These are phyloP conservation scores for Drosophila mayri DNA, from an alignment of 1,140 invertebrate genomes.

Conservation along the genomic window DNA sequence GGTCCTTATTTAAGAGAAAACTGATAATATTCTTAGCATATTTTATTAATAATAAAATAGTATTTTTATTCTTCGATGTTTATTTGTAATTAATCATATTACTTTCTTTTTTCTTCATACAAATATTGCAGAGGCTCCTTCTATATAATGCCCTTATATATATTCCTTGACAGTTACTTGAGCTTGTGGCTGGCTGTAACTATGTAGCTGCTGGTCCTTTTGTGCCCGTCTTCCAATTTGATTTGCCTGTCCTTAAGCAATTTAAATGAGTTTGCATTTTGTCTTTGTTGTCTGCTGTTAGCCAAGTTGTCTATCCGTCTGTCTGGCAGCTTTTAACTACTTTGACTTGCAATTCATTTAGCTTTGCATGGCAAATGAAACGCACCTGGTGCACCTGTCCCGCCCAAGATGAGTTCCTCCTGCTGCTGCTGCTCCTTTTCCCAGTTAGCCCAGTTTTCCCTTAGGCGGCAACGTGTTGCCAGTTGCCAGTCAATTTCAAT, in stretches of 20 bases:
- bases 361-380: constrained; percentile 67
- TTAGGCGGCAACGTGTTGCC: constrained; percentile 26
- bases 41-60: too few species aligned
- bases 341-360: constrained; percentile 80
- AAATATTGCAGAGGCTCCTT: background rate
- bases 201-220: constrained; percentile 37
- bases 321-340: constrained; percentile 60
- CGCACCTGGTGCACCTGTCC: constrained; percentile 55
- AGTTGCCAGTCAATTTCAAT: constrained; percentile 56
- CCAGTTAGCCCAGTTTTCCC: constrained; percentile 10
- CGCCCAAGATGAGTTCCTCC: constrained; percentile 2
- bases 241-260: constrained; percentile 69
- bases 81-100: too few species aligned
- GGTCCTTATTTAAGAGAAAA: too few species aligned
- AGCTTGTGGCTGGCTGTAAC: constrained; percentile 46
- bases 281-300: constrained; percentile 50
- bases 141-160: constrained; percentile 11
- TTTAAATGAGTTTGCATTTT: constrained; percentile 75
- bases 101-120: too few species aligned
- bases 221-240: constrained; percentile 59
- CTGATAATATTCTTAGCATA: too few species aligned
- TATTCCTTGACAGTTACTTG: constrained; percentile 45
- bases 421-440: background rate
- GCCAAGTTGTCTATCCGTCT: constrained; percentile 19
- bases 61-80: background rate